Percentiles rank a stretch among this genome's conserved stretches.
These are phyloP conservation scores for Hyppa rectilinea DNA, from an alignment of 2,888 invertebrate species.

Conservation along the genomic window DNA sequence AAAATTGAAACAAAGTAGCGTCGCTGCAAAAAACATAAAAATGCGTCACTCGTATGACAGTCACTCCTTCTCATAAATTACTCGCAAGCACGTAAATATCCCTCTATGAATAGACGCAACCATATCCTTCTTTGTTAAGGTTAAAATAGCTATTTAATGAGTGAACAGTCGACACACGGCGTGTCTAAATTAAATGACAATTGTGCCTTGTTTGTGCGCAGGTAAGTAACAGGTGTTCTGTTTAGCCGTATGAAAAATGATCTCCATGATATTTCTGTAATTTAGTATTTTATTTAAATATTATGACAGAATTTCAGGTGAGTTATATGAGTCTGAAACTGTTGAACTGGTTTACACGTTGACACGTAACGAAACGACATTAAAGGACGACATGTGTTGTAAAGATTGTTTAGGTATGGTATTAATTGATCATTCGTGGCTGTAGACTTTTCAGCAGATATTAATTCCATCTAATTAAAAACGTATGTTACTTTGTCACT, in stretches of 20 bases:
- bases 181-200: slow-evolving; percentile 76
- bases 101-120: slow-evolving; percentile 26
- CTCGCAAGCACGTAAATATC: slow-evolving; percentile 21
- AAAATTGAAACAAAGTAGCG: slow-evolving; percentile 45
- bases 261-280: slow-evolving; percentile 69
- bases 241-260: slow-evolving; percentile 73
- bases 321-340: slow-evolving; percentile 23
- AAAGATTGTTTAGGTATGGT: slow-evolving; percentile 15
- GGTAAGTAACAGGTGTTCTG: slow-evolving; percentile 78
- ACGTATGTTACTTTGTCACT: neutral
- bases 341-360: slow-evolving; percentile 24
- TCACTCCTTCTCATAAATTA: slow-evolving; percentile 35
- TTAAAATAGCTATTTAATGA: slow-evolving; percentile 67
- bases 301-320: slow-evolving; percentile 34
- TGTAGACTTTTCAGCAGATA: neutral
- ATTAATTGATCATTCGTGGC: slow-evolving; percentile 1
- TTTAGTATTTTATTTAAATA: slow-evolving; percentile 67
- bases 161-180: slow-evolving; percentile 65
- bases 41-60: slow-evolving; percentile 14
- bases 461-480: neutral
- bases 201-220: slow-evolving; percentile 70
- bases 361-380: slow-evolving; percentile 20
- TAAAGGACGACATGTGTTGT: slow-evolving; percentile 1
- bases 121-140: slow-evolving; percentile 42
- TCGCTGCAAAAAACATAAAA: slow-evolving; percentile 21